A percentile compares a stretch with the other conserved stretches of the same genome.
Conservation (phyloP, 92 coral and sea anemone species). For the Zoanthus gigantus region DNA sequence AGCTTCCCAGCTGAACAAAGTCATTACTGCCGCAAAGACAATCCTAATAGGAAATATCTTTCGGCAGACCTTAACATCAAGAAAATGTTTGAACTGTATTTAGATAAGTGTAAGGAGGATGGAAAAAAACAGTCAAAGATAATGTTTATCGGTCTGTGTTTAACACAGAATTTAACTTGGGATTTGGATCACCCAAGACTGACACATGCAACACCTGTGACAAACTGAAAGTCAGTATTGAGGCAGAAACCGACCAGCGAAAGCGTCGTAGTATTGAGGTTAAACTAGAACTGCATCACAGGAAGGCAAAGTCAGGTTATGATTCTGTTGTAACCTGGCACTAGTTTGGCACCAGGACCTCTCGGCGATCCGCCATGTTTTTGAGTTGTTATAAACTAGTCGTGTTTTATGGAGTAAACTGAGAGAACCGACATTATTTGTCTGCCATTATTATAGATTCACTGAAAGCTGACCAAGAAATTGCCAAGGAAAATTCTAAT, state of each 20-base stretch:
- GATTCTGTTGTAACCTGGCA: no score
- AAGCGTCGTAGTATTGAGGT: slow-evolving; percentile 34
- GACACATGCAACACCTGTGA: slow-evolving; percentile 66
- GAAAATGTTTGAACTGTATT: slow-evolving; percentile 61
- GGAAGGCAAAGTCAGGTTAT: slow-evolving; percentile 54
- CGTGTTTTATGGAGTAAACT: no score
- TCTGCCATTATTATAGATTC: no score
- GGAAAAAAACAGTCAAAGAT: slow-evolving; percentile 57
- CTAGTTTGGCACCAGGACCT: no score
- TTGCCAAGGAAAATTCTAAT: slow-evolving; percentile 46
- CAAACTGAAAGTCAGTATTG: slow-evolving; percentile 39
- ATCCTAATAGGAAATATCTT: slow-evolving; percentile 52
- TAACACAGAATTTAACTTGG: slow-evolving; percentile 61
- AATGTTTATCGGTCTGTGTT: slow-evolving; percentile 63
- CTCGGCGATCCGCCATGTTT: no score
- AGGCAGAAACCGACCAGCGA: slow-evolving; percentile 52
- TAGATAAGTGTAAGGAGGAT: slow-evolving; percentile 53
- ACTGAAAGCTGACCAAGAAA: slow-evolving; percentile 58
- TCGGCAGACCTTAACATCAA: slow-evolving; percentile 54
- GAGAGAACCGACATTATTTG: no score
- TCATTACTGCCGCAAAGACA: slow-evolving; percentile 47
- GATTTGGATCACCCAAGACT: slow-evolving; percentile 61
- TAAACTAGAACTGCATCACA: slow-evolving; percentile 54
- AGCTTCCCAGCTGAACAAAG: slow-evolving; percentile 47
- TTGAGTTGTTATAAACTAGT: no score